phyloP scores from a whole-genome alignment of 1,140 invertebrate genomes.

The Propsilocerus akamusi region DNA sequence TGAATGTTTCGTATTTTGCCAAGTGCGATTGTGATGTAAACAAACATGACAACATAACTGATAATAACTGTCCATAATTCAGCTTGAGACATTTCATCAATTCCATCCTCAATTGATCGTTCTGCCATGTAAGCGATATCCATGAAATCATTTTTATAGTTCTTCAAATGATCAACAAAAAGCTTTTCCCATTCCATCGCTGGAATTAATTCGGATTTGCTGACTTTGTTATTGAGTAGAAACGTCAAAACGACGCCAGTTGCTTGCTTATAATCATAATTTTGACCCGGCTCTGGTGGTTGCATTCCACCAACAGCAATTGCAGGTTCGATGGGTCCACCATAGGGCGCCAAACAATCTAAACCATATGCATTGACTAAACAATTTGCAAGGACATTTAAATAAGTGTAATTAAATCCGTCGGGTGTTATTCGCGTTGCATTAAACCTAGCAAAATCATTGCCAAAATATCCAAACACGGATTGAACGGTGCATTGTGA shows the following conservation, averaged over 20 bases:
- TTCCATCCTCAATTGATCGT: constrained; percentile 77
- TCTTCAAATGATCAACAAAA: constrained; percentile 60
- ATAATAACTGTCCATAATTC: constrained; percentile 66
- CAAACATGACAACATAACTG: constrained; percentile 82
- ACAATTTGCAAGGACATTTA: constrained; percentile 10
- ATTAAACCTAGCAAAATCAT: constrained; percentile 31
- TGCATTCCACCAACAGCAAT: constrained; percentile 58
- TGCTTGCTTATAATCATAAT: constrained; percentile 32
- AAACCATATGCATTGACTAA: constrained; percentile 35
- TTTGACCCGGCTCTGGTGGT: constrained; percentile 11
- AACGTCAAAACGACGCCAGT: constrained; percentile 57
- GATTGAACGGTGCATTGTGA: constrained; percentile 63
- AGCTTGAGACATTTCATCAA: constrained; percentile 58
- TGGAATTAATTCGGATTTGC: constrained; percentile 29
- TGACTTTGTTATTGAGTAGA: constrained; percentile 45
- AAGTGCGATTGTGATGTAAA: constrained; percentile 71
- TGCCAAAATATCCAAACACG: constrained; percentile 62
- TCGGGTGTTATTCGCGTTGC: too few species aligned
- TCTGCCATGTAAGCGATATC: constrained; percentile 65
- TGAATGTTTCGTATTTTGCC: constrained; percentile 48
- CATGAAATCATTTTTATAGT: constrained; percentile 47
- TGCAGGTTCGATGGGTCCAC: constrained; percentile 68
- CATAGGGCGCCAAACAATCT: constrained; percentile 61
- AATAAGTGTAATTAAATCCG: too few species aligned
- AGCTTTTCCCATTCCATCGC: constrained; percentile 61